These are phyloP conservation scores for Muntiacus reevesi DNA, from an alignment of 2,113 vertebrate species.

Conservation along the genomic window DNA sequence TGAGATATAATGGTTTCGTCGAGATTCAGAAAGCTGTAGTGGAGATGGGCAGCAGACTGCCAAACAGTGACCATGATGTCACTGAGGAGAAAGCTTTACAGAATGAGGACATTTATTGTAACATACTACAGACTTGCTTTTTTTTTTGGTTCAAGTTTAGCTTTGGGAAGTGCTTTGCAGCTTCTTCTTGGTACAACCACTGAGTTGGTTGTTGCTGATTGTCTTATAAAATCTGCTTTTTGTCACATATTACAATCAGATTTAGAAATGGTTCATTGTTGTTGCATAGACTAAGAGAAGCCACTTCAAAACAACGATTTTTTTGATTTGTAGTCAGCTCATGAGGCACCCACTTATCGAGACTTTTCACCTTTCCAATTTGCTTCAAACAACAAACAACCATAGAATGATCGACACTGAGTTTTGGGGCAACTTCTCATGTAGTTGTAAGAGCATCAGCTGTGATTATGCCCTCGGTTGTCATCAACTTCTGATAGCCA, in stretches of 20 bases:
- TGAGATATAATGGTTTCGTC: background rate
- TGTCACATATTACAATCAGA: background rate
- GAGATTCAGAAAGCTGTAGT: background rate
- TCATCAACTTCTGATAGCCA: background rate
- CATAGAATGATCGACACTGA: background rate
- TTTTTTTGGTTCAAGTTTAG: background rate
- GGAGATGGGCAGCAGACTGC: background rate
- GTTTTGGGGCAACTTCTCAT: background rate
- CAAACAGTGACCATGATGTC: background rate
- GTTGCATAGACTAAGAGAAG: background rate
- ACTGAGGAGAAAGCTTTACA: background rate
- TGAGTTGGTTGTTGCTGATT: background rate
- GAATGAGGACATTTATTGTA: background rate
- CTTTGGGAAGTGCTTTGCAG: background rate
- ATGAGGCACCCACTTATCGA: background rate
- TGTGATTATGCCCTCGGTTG: background rate
- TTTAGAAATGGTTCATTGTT: background rate
- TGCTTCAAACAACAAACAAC: background rate
- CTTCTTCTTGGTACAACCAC: background rate
- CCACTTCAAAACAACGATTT: accelerated
- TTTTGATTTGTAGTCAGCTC: background rate
- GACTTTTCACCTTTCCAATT: background rate
- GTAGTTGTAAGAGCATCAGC: background rate
- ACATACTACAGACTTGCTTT: background rate
- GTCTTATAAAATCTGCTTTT: background rate